A percentile compares a stretch with the other conserved stretches of the same genome.
phyloP scores from a whole-genome alignment of 2,888 invertebrate species.

The Oxycera nigricornis region DNA sequence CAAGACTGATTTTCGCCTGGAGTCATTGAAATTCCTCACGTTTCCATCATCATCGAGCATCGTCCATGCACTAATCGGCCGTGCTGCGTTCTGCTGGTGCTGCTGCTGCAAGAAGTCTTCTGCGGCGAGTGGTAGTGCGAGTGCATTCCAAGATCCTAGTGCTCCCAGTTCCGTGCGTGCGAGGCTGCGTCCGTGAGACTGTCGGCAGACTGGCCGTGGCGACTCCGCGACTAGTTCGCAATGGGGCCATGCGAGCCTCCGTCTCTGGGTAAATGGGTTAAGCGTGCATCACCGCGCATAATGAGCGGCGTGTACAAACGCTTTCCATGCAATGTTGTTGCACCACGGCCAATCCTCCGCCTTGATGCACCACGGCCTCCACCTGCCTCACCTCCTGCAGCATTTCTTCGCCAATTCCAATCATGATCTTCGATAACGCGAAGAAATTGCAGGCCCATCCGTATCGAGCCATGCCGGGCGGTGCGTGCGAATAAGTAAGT shows the following conservation, averaged over 20 bases:
- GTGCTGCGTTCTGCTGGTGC: background rate
- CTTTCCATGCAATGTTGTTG: constrained; percentile 17
- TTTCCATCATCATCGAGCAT: background rate
- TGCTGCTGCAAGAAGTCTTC: background rate
- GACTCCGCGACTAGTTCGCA: constrained; percentile 39
- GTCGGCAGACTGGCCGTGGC: constrained; percentile 14
- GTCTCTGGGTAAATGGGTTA: constrained; percentile 52
- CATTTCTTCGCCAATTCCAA: too few species aligned
- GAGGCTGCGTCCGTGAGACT: constrained; percentile 21
- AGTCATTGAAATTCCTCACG: constrained; percentile 47
- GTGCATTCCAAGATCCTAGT: constrained; percentile 19
- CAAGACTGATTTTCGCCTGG: constrained; percentile 41
- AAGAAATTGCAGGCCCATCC: background rate
- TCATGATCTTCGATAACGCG: constrained; percentile 4
- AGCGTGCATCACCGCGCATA: constrained; percentile 50
- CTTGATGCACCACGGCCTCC: too few species aligned
- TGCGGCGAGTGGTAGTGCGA: background rate
- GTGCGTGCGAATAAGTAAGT: background rate
- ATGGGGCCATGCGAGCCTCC: constrained; percentile 50
- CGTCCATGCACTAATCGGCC: background rate
- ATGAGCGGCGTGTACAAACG: constrained; percentile 27
- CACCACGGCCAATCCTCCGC: background rate
- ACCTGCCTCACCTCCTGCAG: too few species aligned
- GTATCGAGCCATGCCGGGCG: background rate
- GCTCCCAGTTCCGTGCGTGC: background rate